Evolutionary conservation across 2,113 vertebrate species (phyloP).

Genomic region (Hyla sarda): DNA sequence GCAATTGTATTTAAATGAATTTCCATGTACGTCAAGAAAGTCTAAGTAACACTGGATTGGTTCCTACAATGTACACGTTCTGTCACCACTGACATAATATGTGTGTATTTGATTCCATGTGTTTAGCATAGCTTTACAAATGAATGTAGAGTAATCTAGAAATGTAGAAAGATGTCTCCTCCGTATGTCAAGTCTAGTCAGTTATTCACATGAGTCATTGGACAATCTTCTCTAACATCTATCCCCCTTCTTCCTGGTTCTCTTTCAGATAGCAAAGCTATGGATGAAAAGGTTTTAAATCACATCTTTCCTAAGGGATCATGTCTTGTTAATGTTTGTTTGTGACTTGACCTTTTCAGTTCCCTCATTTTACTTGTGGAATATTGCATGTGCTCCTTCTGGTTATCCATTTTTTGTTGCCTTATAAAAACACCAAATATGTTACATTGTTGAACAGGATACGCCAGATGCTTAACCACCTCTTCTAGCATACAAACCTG

Average conservation of each 20-base stretch:
- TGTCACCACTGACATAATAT: not conserved
- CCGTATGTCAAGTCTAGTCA: slow-evolving; percentile 17
- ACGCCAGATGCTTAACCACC: slow-evolving; percentile 63
- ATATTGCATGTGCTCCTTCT: slow-evolving; percentile 76
- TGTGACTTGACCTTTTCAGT: slow-evolving; percentile 75
- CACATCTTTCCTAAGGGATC: slow-evolving; percentile 70
- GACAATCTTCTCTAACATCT: slow-evolving; percentile 74
- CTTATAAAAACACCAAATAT: slow-evolving; percentile 68
- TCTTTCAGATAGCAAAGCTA: slow-evolving; percentile 92
- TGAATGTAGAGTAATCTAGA: not conserved
- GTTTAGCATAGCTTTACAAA: not conserved
- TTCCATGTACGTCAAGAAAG: not conserved
- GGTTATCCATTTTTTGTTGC: slow-evolving; percentile 73
- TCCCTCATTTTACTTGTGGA: slow-evolving; percentile 74
- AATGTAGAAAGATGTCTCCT: not conserved
- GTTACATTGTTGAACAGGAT: slow-evolving; percentile 68
- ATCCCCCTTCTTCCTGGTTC: slow-evolving; percentile 80
- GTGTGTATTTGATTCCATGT: not conserved
- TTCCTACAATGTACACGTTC: too few relatives aligned
- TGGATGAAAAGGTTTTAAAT: slow-evolving; percentile 96
- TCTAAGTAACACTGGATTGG: too few relatives aligned
- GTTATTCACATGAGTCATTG: slow-evolving; percentile 50
- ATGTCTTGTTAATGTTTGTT: slow-evolving; percentile 76
- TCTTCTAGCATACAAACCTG: slow-evolving; percentile 68
- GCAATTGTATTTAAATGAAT: not conserved